Percentiles rank a stretch among this genome's conserved stretches.
phyloP scores from a whole-genome alignment of 2,113 vertebrate genomes.

The Ornithorhynchus anatinus region DNA sequence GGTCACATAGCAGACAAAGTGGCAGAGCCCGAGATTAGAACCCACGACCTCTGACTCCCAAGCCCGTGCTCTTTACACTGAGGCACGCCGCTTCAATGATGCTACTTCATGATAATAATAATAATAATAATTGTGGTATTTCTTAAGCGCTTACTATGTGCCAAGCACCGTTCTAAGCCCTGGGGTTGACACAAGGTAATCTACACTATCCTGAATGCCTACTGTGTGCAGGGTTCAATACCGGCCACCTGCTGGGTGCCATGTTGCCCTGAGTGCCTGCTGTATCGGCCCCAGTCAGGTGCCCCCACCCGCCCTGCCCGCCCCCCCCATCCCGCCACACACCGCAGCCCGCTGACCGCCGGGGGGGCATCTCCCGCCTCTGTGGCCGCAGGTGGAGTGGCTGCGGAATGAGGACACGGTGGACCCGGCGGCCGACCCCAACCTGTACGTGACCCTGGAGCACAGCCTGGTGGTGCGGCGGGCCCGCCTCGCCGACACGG shows the following conservation, averaged over 20 bases:
- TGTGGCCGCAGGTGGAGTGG: conserved; percentile 89
- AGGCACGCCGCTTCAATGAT: too few species aligned
- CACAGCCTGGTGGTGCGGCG: conserved; percentile 94
- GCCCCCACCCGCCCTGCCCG: not conserved
- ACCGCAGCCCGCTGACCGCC: not conserved
- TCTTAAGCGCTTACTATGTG: too few species aligned
- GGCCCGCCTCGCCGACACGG: conserved; percentile 92
- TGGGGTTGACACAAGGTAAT: too few species aligned
- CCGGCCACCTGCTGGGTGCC: not conserved
- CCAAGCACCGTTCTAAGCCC: too few species aligned
- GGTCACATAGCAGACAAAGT: too few species aligned
- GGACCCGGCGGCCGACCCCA: conserved; percentile 87
- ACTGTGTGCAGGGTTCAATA: too few species aligned
- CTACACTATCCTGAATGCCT: too few species aligned
- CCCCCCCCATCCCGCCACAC: not conserved
- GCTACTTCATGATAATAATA: too few species aligned
- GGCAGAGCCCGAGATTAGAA: too few species aligned
- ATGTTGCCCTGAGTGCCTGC: not conserved
- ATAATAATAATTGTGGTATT: too few species aligned
- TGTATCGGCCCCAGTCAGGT: not conserved
- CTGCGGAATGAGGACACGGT: conserved; percentile 91
- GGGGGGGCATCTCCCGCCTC: not conserved
- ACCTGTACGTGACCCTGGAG: conserved; percentile 89
- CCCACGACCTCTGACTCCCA: too few species aligned
- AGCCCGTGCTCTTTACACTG: too few species aligned